Conservation (phyloP, 2,797 vertebrate species). For the Sparus aurata region DNA sequence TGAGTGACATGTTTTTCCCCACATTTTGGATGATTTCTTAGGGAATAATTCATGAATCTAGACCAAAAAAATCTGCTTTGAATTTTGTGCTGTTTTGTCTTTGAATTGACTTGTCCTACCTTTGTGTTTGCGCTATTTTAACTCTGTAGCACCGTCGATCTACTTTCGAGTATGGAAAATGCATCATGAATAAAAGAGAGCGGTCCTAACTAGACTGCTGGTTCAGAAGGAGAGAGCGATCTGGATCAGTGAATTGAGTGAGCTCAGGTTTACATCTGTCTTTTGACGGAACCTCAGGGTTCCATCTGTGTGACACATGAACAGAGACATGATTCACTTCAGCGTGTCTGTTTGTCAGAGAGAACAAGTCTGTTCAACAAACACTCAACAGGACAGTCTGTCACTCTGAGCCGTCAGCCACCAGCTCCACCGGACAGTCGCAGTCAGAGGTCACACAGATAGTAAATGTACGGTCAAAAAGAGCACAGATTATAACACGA, state of each 20-base stretch:
- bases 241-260: not conserved
- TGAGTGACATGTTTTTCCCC: no score
- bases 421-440: not conserved
- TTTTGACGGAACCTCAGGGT: not conserved
- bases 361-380: not conserved
- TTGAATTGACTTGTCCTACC: no score
- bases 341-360: not conserved
- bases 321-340: not conserved
- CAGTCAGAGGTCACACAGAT: no score
- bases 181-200: no score
- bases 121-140: no score
- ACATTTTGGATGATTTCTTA: no score
- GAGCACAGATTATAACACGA: not conserved
- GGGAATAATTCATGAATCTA: no score
- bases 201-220: no score
- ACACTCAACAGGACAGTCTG: not conserved
- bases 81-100: no score
- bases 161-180: no score
- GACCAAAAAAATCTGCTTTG: no score
- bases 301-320: constrained; percentile 27
- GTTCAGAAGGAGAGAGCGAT: not conserved
- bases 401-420: not conserved
- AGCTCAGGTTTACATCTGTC: not conserved
- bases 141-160: no score
- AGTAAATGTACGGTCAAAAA: not conserved